These are phyloP conservation scores for Sinopyrophorus schimmeli DNA, from an alignment of 2,888 invertebrate genomes.

Conservation along the genomic window DNA sequence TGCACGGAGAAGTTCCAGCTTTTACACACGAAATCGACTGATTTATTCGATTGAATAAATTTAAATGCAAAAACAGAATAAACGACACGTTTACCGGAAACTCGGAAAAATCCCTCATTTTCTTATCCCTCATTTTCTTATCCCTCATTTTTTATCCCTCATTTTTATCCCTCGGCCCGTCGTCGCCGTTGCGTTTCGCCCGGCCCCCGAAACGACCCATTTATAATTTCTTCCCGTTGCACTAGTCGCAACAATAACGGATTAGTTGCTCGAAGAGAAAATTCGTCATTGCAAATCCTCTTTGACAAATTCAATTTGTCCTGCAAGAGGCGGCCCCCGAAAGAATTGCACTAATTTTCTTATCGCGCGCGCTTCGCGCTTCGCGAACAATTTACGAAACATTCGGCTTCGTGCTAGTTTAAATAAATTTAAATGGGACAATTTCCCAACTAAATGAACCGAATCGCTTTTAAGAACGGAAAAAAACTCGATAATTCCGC, in stretches of 20 bases:
- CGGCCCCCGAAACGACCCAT: too few relatives aligned
- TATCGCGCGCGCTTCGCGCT: constrained; percentile 37
- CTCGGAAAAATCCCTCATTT: constrained; percentile 31
- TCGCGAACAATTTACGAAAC: constrained; percentile 38
- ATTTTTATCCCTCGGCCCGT: too few relatives aligned
- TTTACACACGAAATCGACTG: constrained; percentile 43
- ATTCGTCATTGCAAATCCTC: constrained; percentile 36
- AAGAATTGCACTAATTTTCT: constrained; percentile 41
- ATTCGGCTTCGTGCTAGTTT: constrained; percentile 35
- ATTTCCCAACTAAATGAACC: constrained; percentile 33
- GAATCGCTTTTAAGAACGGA: too few relatives aligned
- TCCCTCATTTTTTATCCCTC: too few relatives aligned
- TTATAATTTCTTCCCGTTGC: too few relatives aligned
- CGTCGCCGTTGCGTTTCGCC: too few relatives aligned
- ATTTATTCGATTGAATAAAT: constrained; percentile 41
- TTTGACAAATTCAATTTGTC: constrained; percentile 38
- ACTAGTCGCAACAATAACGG: constrained; percentile 6
- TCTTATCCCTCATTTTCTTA: too few relatives aligned
- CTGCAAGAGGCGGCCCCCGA: constrained; percentile 36
- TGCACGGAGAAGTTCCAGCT: constrained; percentile 43
- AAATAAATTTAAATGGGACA: constrained; percentile 37
- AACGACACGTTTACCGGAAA: constrained; percentile 37
- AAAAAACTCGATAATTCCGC: constrained; percentile 32
- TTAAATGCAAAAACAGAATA: constrained; percentile 39
- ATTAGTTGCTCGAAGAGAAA: constrained; percentile 12